Evolutionary conservation across 2,888 invertebrate genomes (phyloP), one percentile per base, ranked within the genome.

Genomic region (Tenodera sinensis): DNA sequence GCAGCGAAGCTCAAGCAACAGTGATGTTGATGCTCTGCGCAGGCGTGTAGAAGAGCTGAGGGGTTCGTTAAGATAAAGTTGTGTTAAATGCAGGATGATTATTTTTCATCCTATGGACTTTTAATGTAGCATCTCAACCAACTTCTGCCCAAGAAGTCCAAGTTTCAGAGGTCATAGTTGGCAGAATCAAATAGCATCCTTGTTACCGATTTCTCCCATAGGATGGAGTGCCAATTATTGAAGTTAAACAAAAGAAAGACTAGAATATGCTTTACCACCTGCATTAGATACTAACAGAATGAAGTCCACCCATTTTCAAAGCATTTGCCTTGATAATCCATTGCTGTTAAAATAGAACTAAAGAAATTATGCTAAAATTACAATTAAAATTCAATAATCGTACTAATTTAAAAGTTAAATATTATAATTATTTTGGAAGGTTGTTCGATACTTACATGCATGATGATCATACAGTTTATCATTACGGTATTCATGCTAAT

Each of bases 11-110:
- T 30, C 87, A 12, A 87, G 82, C 42, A 87, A 87, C 34, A 87
- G 87, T 87, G 89, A 82, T 47, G 85, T 89, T 54, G 89, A 89
- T 28, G 81, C 84, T 27, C 30, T 89, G 28, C 89, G 88, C 12
- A 89, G 83, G 27, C 89, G 88, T 54, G 28, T 89, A 15, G 88
- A 89, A 34, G 88, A 27, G 25, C 83, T 89, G 27, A 89, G 88
- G 30, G 85, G 83, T n/a, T 84, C 89, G 34, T 71, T 83, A 27
- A 86, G 89, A 85, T 88, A 88, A 89, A 86, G 71, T 54, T 28
- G 27, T 88, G 54, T 20, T 20, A 25, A 15, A 71, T 42, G 54
- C 54, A 71, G 54, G 54, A 71, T 71, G 54, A 71, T 71, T 2
- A 3, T 71, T 25, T 71, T 71, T 71, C 54, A 71, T 71, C 54